Percentiles rank a stretch among this genome's conserved stretches.
Evolutionary conservation across 2,888 invertebrate species (phyloP).

Genomic region (Netelia melanura): DNA sequence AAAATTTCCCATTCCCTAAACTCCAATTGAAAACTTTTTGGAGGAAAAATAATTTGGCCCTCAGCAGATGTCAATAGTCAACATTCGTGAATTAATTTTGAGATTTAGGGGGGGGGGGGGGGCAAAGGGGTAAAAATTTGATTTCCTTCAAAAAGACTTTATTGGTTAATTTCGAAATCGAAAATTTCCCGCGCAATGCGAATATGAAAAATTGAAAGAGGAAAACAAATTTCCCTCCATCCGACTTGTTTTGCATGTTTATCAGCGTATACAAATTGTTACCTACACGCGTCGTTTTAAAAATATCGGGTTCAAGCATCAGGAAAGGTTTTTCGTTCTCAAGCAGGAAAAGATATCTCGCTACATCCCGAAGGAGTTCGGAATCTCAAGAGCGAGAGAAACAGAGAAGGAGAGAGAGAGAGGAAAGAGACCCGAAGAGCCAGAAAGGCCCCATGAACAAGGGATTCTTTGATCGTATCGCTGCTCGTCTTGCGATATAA

Average conservation of each 20-base stretch:
- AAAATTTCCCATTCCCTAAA: too few species aligned
- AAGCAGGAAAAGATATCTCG: conserved; percentile 25
- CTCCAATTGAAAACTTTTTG: too few species aligned
- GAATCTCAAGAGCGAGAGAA: conserved; percentile 5
- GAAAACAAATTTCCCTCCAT: too few species aligned
- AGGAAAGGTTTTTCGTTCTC: not conserved
- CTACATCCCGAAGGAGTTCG: conserved; percentile 25
- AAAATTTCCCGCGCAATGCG: too few species aligned
- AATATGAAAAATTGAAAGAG: too few species aligned
- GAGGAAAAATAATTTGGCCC: too few species aligned
- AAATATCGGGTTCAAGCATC: conserved; percentile 3
- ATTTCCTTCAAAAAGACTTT: too few species aligned
- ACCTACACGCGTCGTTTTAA: conserved; percentile 25
- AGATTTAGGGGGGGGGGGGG: too few species aligned
- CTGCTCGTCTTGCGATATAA: conserved; percentile 58
- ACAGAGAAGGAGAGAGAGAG: conserved; percentile 10
- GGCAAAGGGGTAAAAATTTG: too few species aligned
- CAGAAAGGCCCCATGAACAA: conserved; percentile 66
- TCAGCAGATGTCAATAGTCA: too few species aligned
- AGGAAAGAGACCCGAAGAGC: conserved; percentile 44
- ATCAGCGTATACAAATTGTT: conserved; percentile 14
- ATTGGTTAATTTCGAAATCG: too few species aligned
- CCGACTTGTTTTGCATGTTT: not conserved
- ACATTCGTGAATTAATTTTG: too few species aligned
- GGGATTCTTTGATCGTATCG: conserved; percentile 74